Evolutionary conservation across 2,888 invertebrate genomes (phyloP).

Genomic region (Meghimatium bilineatum): DNA sequence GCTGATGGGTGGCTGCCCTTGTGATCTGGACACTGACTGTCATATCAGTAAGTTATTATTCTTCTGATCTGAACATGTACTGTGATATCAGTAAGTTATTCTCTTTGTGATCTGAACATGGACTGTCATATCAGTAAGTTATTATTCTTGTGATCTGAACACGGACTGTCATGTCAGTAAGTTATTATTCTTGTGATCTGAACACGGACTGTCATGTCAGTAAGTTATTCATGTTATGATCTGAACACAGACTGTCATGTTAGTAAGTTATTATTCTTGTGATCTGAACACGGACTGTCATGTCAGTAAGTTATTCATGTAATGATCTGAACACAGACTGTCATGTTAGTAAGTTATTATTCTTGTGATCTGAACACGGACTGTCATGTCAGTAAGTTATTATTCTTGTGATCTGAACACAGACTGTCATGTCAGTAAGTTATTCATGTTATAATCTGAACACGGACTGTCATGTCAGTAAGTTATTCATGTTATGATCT

Average conservation of each 20-base stretch:
- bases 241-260: no score
- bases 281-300: slow-evolving; percentile 74
- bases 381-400: no score
- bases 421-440: no score
- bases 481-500: no score
- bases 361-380: neutral
- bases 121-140: slow-evolving; percentile 75
- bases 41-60: slow-evolving; percentile 67
- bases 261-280: slow-evolving; percentile 67
- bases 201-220: slow-evolving; percentile 76
- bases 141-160: neutral
- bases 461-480: no score
- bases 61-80: no score
- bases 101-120: slow-evolving; percentile 70
- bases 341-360: no score
- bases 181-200: slow-evolving; percentile 65
- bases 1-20: slow-evolving; percentile 76
- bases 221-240: slow-evolving; percentile 45
- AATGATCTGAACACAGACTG: no score
- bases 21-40: slow-evolving; percentile 74
- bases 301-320: slow-evolving; percentile 63
- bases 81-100: no score
- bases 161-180: no score
- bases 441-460: neutral
- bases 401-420: no score